These are phyloP conservation scores for Neoitamus cyanurus DNA, from an alignment of 2,888 invertebrate genomes.

Conservation along the genomic window DNA sequence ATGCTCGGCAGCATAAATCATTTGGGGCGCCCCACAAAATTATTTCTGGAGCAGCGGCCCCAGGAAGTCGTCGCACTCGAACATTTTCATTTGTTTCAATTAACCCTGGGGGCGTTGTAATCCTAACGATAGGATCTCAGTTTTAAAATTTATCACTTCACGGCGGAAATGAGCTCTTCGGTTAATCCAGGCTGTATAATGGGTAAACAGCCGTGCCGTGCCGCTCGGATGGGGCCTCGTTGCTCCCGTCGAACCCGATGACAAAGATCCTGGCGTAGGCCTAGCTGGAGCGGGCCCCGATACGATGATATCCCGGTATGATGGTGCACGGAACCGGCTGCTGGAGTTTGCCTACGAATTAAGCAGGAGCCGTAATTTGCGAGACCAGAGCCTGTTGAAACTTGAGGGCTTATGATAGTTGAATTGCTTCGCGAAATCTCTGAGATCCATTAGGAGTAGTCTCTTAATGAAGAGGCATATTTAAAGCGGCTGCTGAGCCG, in stretches of 20 bases:
- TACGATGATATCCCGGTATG: not conserved
- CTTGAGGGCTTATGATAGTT: conserved; percentile 17
- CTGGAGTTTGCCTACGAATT: not conserved
- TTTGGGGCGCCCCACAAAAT: conserved; percentile 13
- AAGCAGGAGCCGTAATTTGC: not conserved
- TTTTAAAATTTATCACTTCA: conserved; percentile 43
- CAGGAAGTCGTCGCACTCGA: conserved; percentile 3
- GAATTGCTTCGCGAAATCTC: not conserved
- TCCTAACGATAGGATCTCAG: conserved; percentile 35
- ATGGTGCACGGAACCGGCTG: not conserved
- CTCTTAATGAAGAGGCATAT: conserved; percentile 11
- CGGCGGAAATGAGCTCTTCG: conserved; percentile 35
- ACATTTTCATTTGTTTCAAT: conserved; percentile 47
- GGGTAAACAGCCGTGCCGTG: not conserved
- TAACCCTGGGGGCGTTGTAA: conserved; percentile 44
- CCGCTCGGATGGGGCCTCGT: not conserved
- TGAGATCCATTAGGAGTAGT: not conserved
- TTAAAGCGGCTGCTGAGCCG: not conserved
- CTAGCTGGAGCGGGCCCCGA: not conserved
- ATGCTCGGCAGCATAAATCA: not conserved
- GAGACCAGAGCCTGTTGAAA: not conserved
- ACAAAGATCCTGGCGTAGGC: not conserved
- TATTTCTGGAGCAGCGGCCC: not conserved
- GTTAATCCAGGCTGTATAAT: conserved; percentile 18
- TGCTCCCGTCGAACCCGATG: not conserved